phyloP scores from a whole-genome alignment of 2,797 vertebrate species.

The Mustela erminea region DNA sequence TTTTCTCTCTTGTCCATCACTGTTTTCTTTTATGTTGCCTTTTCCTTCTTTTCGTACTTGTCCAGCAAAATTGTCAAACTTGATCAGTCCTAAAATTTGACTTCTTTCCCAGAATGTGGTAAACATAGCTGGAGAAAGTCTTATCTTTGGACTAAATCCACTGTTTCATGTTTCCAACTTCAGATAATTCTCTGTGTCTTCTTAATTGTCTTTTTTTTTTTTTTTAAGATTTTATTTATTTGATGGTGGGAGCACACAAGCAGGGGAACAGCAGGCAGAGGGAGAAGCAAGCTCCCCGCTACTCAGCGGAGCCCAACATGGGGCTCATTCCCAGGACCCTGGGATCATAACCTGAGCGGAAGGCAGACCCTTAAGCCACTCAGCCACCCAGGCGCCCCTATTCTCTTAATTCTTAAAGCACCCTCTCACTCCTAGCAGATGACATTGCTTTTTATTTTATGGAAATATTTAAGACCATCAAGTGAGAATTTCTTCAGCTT shows the following conservation, averaged over 20 bases:
- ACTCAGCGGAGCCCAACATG: too few relatives aligned
- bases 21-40: background rate
- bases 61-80: background rate
- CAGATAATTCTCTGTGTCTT: background rate
- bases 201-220: background rate
- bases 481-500: background rate
- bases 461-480: constrained; percentile 4
- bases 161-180: background rate
- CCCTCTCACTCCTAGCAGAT: background rate
- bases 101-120: background rate
- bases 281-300: too few relatives aligned
- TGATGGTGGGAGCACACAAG: too few relatives aligned
- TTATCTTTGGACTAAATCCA: background rate
- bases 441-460: background rate
- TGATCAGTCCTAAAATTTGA: background rate
- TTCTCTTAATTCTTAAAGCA: background rate
- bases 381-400: too few relatives aligned
- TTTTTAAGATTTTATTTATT: too few relatives aligned
- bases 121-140: background rate
- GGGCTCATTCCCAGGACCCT: too few relatives aligned
- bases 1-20: background rate
- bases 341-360: too few relatives aligned
- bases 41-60: background rate
- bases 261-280: too few relatives aligned
- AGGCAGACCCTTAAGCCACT: background rate